phyloP scores from a whole-genome alignment of 2,888 invertebrate genomes.

The Mystacides longicornis region DNA sequence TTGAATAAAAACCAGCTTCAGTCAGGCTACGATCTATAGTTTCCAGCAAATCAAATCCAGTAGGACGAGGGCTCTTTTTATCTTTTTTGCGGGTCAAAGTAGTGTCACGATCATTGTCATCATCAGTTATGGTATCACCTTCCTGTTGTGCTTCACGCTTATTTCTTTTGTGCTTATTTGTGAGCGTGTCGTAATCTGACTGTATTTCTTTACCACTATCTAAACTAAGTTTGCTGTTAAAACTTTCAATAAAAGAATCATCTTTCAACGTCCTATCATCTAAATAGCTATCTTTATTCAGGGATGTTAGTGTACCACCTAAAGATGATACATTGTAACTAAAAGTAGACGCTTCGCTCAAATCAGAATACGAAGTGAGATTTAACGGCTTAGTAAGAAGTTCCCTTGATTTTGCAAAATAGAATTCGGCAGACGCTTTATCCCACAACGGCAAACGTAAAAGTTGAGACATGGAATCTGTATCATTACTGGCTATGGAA shows the following conservation, averaged over 20 bases:
- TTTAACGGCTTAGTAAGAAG: constrained; percentile 52
- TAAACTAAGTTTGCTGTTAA: constrained; percentile 3
- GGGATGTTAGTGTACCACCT: constrained; percentile 8
- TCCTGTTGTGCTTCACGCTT: background rate
- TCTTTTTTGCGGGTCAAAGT: constrained; percentile 14
- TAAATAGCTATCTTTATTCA: constrained; percentile 9
- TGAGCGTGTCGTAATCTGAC: constrained; percentile 11
- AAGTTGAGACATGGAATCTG: constrained; percentile 34
- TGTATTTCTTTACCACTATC: background rate
- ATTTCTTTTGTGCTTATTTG: constrained; percentile 9
- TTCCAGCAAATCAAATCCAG: constrained; percentile 20
- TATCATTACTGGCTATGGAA: constrained; percentile 37
- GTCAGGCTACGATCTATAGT: constrained; percentile 21
- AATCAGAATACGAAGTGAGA: constrained; percentile 19
- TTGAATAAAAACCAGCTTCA: constrained; percentile 14
- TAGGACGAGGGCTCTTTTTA: background rate
- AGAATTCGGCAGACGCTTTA: constrained; percentile 66
- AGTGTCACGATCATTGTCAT: constrained; percentile 3
- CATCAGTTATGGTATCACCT: background rate
- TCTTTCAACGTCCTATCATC: constrained; percentile 11
- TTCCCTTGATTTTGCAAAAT: constrained; percentile 64
- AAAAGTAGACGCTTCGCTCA: constrained; percentile 16
- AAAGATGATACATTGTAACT: constrained; percentile 9
- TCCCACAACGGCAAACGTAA: constrained; percentile 61
- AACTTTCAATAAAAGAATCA: constrained; percentile 6